These are phyloP conservation scores for Melanotaenia pygmaea DNA, from an alignment of 2,797 vertebrate species.

Conservation along the genomic window DNA sequence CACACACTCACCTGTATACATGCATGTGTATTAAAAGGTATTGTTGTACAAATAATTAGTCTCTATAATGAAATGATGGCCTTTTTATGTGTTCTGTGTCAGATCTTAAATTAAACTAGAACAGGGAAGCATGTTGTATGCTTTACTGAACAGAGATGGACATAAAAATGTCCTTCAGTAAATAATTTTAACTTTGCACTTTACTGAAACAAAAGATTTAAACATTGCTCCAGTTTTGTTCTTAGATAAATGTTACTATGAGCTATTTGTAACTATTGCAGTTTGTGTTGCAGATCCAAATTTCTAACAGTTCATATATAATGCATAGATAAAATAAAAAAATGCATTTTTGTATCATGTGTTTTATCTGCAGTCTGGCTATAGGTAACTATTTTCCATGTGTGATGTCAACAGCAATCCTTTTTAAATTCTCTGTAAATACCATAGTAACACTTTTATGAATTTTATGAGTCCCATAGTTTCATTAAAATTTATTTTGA, in stretches of 20 bases:
- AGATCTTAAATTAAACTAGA: background rate
- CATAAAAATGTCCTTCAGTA: background rate
- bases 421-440: background rate
- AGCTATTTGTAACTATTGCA: no score
- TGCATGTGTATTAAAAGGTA: background rate
- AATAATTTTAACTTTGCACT: background rate
- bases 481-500: background rate
- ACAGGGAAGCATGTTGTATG: background rate
- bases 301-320: background rate
- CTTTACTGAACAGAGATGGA: background rate
- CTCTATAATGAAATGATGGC: no score
- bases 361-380: background rate
- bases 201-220: background rate
- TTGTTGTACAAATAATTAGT: background rate
- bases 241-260: no score
- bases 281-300: background rate
- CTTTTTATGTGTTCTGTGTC: background rate
- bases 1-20: no score
- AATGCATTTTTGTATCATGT: background rate
- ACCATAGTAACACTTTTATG: no score
- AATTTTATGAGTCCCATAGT: conserved; percentile 1
- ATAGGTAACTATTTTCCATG: background rate
- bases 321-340: background rate
- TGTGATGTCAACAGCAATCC: background rate
- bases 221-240: background rate